Conservation (phyloP, 2,113 vertebrate species). For the Cyanoramphus novaezelandiae region DNA sequence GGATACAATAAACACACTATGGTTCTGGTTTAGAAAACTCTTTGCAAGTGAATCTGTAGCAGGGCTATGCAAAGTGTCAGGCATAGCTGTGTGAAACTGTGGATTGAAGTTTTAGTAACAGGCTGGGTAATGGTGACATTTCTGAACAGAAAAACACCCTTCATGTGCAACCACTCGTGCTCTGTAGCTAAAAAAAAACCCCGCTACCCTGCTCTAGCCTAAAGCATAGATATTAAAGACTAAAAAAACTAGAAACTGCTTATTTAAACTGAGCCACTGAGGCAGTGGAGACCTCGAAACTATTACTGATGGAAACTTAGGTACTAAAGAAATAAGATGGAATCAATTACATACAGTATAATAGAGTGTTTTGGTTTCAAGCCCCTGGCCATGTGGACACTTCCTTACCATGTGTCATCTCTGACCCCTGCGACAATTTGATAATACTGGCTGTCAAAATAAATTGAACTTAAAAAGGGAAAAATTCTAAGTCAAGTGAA, state of each 20-base stretch:
- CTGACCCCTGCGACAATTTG: fast-evolving
- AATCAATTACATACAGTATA: background rate
- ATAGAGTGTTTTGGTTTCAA: background rate
- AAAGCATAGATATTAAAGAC: background rate
- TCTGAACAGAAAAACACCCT: background rate
- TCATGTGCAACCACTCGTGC: background rate
- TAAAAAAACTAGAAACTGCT: background rate
- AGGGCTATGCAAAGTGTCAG: background rate
- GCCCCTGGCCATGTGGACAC: background rate
- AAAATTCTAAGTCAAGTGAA: background rate
- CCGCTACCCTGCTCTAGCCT: background rate
- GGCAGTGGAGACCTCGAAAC: background rate
- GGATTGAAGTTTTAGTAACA: background rate
- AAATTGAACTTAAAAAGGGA: background rate
- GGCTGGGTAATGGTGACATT: background rate
- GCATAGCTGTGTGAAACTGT: background rate
- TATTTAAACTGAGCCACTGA: background rate
- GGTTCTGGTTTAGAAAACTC: background rate
- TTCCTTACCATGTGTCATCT: background rate
- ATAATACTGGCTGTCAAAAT: background rate
- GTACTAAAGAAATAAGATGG: background rate
- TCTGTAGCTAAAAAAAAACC: background rate
- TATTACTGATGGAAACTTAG: background rate
- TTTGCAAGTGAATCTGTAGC: background rate
- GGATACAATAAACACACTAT: background rate